phyloP scores from a whole-genome alignment of 2,113 vertebrate genomes.

The Epinephelus fuscoguttatus region DNA sequence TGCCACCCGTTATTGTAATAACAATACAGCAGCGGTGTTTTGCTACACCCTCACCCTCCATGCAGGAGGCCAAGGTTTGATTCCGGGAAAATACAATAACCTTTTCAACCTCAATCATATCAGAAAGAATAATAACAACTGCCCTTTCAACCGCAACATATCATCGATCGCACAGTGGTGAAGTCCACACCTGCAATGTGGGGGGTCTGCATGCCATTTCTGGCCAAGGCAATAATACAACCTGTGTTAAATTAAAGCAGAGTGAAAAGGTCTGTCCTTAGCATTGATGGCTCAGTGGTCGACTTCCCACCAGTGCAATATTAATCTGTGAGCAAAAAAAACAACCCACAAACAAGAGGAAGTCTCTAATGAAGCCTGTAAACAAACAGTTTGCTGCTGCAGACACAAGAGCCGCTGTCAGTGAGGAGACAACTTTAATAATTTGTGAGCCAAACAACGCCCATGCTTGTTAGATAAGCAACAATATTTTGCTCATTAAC shows the following conservation, averaged over 20 bases:
- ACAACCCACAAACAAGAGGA: background rate
- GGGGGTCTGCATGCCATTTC: conserved; percentile 4
- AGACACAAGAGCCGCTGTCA: no score
- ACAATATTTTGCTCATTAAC: background rate
- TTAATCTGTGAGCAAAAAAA: background rate
- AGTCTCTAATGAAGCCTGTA: background rate
- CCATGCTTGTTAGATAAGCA: background rate
- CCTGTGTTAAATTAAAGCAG: conserved; percentile 27
- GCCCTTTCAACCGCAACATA: conserved; percentile 20
- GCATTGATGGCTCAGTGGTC: conserved; percentile 3
- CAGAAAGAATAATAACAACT: conserved; percentile 35
- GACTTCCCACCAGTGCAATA: background rate
- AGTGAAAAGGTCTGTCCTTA: conserved; percentile 24
- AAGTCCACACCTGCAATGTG: conserved; percentile 6
- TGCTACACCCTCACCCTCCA: background rate
- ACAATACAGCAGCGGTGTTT: conserved; percentile 4
- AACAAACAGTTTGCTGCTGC: no score
- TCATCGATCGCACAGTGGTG: conserved; percentile 18
- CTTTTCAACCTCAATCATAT: conserved; percentile 53
- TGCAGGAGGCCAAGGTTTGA: conserved; percentile 21
- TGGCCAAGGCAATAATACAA: conserved; percentile 16
- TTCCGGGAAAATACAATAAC: conserved; percentile 49
- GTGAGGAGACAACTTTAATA: background rate
- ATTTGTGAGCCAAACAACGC: background rate
- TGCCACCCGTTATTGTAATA: conserved; percentile 21